phyloP scores from a whole-genome alignment of 1,140 invertebrate genomes.

The Neomicropteryx cornuta region DNA sequence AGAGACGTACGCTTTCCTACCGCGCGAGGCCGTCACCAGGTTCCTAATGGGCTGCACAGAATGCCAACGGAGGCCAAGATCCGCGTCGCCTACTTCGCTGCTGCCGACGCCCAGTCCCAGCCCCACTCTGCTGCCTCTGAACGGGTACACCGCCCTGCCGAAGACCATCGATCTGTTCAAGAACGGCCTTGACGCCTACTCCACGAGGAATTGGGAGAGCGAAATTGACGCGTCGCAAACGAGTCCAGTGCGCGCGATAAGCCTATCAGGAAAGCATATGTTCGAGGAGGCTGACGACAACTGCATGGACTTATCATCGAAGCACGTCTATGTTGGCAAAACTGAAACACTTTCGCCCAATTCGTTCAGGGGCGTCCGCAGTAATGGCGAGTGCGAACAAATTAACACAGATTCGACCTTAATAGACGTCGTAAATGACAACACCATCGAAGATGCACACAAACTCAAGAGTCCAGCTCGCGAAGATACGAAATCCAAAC shows the following conservation, averaged over 20 bases:
- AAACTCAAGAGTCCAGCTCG: no score
- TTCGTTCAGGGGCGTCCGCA: no score
- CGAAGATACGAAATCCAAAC: constrained; percentile 34
- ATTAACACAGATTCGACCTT: no score
- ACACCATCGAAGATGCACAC: no score
- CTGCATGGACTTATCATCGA: no score
- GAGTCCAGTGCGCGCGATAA: no score
- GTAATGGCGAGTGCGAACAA: no score
- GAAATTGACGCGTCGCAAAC: constrained; percentile 36
- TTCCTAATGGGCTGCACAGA: constrained; percentile 90
- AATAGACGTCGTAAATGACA: no score
- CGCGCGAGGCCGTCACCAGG: constrained; percentile 87
- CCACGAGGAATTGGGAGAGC: constrained; percentile 36
- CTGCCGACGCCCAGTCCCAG: constrained; percentile 42
- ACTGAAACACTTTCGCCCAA: no score
- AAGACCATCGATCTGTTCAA: constrained; percentile 9
- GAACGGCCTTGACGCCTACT: constrained; percentile 26
- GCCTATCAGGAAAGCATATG: no score
- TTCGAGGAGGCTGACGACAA: no score
- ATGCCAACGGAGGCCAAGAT: constrained; percentile 78
- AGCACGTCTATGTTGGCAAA: no score
- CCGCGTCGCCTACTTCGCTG: constrained; percentile 49
- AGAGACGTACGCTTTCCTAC: constrained; percentile 89
- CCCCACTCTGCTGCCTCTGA: constrained; percentile 36
- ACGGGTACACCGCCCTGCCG: constrained; percentile 24